Evolutionary conservation across 1,140 invertebrate species (phyloP).

Genomic region (Psix sp.): DNA sequence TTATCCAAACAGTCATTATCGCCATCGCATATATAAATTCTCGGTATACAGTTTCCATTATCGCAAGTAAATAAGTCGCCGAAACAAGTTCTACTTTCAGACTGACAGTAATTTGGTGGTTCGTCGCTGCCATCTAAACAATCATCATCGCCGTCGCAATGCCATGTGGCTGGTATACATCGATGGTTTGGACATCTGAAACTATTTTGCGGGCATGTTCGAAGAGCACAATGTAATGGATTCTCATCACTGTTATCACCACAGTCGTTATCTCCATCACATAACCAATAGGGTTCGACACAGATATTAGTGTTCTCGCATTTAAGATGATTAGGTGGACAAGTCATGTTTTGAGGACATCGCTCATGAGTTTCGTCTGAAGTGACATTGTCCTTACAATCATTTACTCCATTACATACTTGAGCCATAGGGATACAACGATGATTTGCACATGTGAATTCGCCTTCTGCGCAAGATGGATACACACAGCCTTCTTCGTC

Average conservation of each 20-base stretch:
- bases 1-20: constrained; percentile 96
- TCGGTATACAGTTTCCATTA: constrained; percentile 97
- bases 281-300: constrained; percentile 96
- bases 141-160: constrained; percentile 93
- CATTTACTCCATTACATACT: constrained; percentile 95
- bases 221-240: constrained; percentile 89
- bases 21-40: constrained; percentile 98
- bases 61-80: constrained; percentile 96
- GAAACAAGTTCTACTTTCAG: constrained; percentile 95
- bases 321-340: constrained; percentile 90
- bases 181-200: constrained; percentile 92
- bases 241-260: constrained; percentile 97
- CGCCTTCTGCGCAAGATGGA: constrained; percentile 91
- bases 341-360: constrained; percentile 91
- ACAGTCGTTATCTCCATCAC: constrained; percentile 96
- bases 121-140: constrained; percentile 94
- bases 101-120: constrained; percentile 93
- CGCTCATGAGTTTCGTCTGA: constrained; percentile 93
- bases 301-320: constrained; percentile 96
- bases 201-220: constrained; percentile 93
- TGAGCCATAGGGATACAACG: constrained; percentile 91
- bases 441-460: constrained; percentile 95
- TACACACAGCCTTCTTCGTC: constrained; percentile 95
- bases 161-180: constrained; percentile 94
- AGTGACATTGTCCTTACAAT: constrained; percentile 94